A percentile compares a stretch with the other conserved stretches of the same genome.
phyloP scores from a whole-genome alignment of 2,113 vertebrate species.

The Loxodonta africana region DNA sequence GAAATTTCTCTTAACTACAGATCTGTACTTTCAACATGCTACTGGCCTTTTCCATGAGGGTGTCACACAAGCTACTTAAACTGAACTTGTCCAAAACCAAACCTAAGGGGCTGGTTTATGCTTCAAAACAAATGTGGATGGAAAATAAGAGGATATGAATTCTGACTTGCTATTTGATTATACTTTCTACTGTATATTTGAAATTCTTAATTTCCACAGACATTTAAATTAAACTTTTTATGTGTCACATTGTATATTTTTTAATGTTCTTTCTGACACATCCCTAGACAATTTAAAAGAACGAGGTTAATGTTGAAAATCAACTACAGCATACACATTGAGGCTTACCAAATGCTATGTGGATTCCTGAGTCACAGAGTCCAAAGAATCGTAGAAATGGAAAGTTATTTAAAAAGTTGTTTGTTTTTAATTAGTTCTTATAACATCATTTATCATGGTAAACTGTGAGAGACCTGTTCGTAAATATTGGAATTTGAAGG shows the following conservation, averaged over 20 bases:
- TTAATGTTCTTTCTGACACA: not conserved
- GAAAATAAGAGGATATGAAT: constrained; percentile 40
- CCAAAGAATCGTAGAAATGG: constrained; percentile 72
- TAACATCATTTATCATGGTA: constrained; percentile 80
- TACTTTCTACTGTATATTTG: not conserved
- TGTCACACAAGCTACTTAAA: constrained; percentile 50
- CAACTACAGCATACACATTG: not conserved
- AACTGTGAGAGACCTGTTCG: constrained; percentile 57
- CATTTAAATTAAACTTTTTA: constrained; percentile 54
- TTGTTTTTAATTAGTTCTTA: constrained; percentile 77
- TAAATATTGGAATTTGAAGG: constrained; percentile 74
- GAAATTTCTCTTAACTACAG: constrained; percentile 39
- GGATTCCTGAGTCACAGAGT: constrained; percentile 41
- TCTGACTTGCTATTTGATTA: constrained; percentile 25
- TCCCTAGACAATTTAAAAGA: constrained; percentile 46
- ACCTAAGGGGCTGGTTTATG: not conserved
- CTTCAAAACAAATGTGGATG: constrained; percentile 48
- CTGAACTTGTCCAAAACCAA: constrained; percentile 32
- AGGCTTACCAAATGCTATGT: constrained; percentile 45
- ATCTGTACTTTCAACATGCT: not conserved
- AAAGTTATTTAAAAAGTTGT: constrained; percentile 77
- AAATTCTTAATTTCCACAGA: constrained; percentile 53
- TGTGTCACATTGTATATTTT: constrained; percentile 27
- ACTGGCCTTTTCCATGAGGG: constrained; percentile 7
- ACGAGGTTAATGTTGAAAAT: not conserved